phyloP scores from a whole-genome alignment of 53 echinoderm and acorn worm species.

The Arbacia lixula region DNA sequence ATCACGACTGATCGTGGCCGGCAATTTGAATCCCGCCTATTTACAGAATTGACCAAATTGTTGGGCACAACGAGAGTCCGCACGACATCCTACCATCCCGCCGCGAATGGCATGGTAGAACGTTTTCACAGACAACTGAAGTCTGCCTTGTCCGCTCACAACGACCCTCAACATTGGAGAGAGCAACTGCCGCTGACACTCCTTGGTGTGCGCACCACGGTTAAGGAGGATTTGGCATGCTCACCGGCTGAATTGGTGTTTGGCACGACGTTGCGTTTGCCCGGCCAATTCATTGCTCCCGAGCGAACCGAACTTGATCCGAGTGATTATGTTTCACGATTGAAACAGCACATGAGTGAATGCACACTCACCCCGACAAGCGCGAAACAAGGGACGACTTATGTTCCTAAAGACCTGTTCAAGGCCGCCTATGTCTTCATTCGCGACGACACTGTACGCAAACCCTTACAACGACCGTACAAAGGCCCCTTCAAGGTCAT shows the following conservation, averaged over 20 bases:
- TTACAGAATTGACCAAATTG: slow-evolving; percentile 21
- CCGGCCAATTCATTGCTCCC: slow-evolving; percentile 46
- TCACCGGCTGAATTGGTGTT: slow-evolving; percentile 65
- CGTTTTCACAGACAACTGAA: slow-evolving; percentile 66
- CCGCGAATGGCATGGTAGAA: slow-evolving; percentile 62
- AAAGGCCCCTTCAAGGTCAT: too few species aligned
- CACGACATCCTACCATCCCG: slow-evolving; percentile 69
- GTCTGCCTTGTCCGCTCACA: slow-evolving; percentile 52
- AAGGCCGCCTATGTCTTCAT: too few species aligned
- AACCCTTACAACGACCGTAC: too few species aligned
- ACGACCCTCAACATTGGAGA: slow-evolving; percentile 45
- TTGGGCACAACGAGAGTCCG: slow-evolving; percentile 54
- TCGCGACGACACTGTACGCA: too few species aligned
- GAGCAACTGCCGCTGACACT: slow-evolving; percentile 50
- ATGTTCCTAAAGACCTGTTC: too few species aligned
- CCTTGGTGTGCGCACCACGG: slow-evolving; percentile 41
- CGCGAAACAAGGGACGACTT: too few species aligned
- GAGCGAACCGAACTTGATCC: slow-evolving; percentile 30
- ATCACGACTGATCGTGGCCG: slow-evolving; percentile 70
- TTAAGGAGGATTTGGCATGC: too few species aligned
- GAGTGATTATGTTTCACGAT: slow-evolving; percentile 29
- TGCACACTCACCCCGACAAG: slow-evolving; percentile 19
- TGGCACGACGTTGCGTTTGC: slow-evolving; percentile 59
- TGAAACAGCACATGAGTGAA: slow-evolving; percentile 38
- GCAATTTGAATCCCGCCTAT: slow-evolving; percentile 74